Evolutionary conservation across 2,797 vertebrate genomes (phyloP).

Genomic region (Tragopan temminckii): DNA sequence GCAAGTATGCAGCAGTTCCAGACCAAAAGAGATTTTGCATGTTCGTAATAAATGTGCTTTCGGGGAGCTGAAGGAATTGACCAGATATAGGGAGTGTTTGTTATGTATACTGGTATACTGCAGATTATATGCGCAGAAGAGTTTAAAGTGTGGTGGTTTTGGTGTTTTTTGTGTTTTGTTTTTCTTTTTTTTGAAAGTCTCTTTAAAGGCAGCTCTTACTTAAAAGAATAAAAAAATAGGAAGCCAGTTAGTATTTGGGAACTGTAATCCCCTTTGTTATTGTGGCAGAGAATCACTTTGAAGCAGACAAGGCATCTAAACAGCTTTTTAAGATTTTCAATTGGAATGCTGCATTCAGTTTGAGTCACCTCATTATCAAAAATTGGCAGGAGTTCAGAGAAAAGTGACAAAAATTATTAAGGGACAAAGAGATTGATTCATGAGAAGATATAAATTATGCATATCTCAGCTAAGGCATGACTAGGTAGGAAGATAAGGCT

Average conservation of each 20-base stretch:
- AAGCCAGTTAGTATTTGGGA: background rate
- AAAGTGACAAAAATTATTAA: background rate
- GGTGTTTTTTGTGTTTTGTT: background rate
- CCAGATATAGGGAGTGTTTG: background rate
- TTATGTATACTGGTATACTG: background rate
- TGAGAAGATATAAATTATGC: background rate
- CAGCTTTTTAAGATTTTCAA: background rate
- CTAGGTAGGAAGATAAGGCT: background rate
- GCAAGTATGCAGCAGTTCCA: background rate
- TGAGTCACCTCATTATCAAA: slow-evolving; percentile 7
- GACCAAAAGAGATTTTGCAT: background rate
- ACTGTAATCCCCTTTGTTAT: slow-evolving; percentile 11
- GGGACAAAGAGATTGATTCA: background rate
- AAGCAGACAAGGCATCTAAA: slow-evolving; percentile 4
- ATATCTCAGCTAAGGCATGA: background rate
- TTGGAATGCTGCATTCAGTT: background rate
- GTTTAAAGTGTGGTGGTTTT: background rate
- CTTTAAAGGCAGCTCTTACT: background rate
- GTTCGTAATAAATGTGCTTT: background rate
- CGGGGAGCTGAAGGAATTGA: background rate
- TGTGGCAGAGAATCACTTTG: slow-evolving; percentile 1
- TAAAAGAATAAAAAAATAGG: background rate
- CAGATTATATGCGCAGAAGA: background rate
- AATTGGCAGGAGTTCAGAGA: background rate
- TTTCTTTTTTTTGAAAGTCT: background rate